Percentiles rank a stretch among this genome's conserved stretches.
Evolutionary conservation across 2,888 invertebrate genomes (phyloP).

Genomic region (Ferdinandea cuprea): DNA sequence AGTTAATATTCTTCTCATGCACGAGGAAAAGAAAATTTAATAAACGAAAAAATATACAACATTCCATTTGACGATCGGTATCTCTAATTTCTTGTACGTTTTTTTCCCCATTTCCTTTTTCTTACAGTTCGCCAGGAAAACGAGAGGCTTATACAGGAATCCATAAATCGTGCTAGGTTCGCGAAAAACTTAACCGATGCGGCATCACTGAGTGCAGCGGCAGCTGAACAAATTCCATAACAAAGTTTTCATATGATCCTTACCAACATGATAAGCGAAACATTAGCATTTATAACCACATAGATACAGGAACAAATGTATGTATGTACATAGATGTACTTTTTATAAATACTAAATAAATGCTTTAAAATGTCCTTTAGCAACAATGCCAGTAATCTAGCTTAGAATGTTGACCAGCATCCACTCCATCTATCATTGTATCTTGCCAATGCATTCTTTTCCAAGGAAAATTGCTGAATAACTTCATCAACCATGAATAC

Average conservation of each 20-base stretch:
- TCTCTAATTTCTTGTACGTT: constrained; percentile 10
- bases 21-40: constrained; percentile 6
- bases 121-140: constrained; percentile 94
- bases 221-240: constrained; percentile 77
- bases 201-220: constrained; percentile 77
- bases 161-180: constrained; percentile 85
- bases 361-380: constrained; percentile 49
- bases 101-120: constrained; percentile 72
- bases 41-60: constrained; percentile 18
- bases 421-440: constrained; percentile 1
- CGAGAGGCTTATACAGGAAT: constrained; percentile 92
- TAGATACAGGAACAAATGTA: constrained; percentile 68
- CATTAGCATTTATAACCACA: constrained; percentile 68
- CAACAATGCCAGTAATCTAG: constrained; percentile 42
- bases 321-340: constrained; percentile 1
- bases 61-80: constrained; percentile 7
- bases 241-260: constrained; percentile 76
- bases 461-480: constrained; percentile 36
- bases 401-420: constrained; percentile 53
- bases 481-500: constrained; percentile 54
- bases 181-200: constrained; percentile 82
- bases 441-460: constrained; percentile 31
- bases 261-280: constrained; percentile 62
- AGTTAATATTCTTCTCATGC: constrained; percentile 30
- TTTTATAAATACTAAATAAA: constrained; percentile 23